Base-by-base conservation (phyloP, 2,888 invertebrate species). In the Spodoptera littoralis region DNA sequence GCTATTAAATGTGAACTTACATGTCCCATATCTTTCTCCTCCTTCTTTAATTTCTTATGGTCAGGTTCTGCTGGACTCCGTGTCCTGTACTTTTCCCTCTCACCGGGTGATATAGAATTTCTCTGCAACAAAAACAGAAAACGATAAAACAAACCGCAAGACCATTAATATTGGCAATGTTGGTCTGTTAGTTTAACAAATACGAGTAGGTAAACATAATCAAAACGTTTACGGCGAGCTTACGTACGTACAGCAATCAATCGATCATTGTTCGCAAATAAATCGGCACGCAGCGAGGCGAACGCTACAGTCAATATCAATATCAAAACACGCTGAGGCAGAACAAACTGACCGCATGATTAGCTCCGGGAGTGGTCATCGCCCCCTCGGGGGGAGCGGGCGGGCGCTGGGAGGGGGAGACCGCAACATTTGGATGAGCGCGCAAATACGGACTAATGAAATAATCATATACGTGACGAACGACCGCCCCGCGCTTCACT, bases 51-150 rank as follows among this genome's bases (percentile, higher is more conserved):
- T 87, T 97, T 97, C 84, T 96, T 95, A 78, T 96, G 96, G 73
- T 96, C 96, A 8, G 96, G 96, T 83, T 96, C 96, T 22, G 96
- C 96, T 13, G 97, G 97, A 92, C 97, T 97, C 88, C 97, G 95
- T 81, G 97, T 96, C 90, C 97, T 96, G 88, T 97, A 97, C 89
- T 98, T 98, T 90, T 98, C 97, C 82, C 97, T 94, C 85, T 97
- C 97, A 59, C 97, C 97, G 11, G 98, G 98, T 65, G 98, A 98
- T 94, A 98, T 97, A 83, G 97, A 97, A 94, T 97, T 98, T 90
- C 97, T 96, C 97, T 98, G 96, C 45, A 93, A 93, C 90, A 92
- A 91, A 49, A 76, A 82, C 80, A 82, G 75, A 78, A 77, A 49
- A 70, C 66, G 70, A 80, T 80, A 77, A 80, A 81, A 85, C 67